These are phyloP conservation scores for Scaptodrosophila latifasciaeformis DNA, from an alignment of 2,888 invertebrate species.

Conservation along the genomic window DNA sequence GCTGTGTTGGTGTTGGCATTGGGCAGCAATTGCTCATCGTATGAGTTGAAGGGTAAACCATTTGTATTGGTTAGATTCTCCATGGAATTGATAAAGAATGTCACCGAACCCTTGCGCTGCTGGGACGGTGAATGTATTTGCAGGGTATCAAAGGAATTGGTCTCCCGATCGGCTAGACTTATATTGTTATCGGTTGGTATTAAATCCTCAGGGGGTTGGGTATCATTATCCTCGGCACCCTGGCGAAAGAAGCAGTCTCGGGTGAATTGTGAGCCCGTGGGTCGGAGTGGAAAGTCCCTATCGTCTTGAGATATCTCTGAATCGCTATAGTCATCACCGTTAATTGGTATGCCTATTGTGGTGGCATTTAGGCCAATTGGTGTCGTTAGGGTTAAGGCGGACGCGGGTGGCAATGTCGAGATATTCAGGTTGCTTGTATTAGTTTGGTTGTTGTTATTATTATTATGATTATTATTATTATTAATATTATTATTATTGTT, in stretches of 20 bases:
- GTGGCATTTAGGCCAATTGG: conserved; percentile 8
- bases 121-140: too few species aligned
- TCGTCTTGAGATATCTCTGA: conserved; percentile 16
- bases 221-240: conserved; percentile 53
- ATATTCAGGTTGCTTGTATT: conserved; percentile 2
- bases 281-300: conserved; percentile 69
- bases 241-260: conserved; percentile 74
- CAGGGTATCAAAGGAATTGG: too few species aligned
- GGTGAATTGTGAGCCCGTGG: conserved; percentile 74
- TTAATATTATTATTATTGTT: too few species aligned
- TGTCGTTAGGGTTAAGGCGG: conserved; percentile 11
- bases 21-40: conserved; percentile 28
- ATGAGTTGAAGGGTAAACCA: conserved; percentile 19
- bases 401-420: conserved; percentile 9
- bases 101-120: conserved; percentile 72
- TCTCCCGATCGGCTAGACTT: too few species aligned
- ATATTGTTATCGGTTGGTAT: too few species aligned
- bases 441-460: too few species aligned
- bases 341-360: conserved; percentile 30
- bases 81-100: conserved; percentile 63
- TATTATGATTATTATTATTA: too few species aligned
- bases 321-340: conserved; percentile 31
- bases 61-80: too few species aligned
- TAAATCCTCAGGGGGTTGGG: too few species aligned
- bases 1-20: not conserved